Base-by-base conservation (phyloP, 1,140 invertebrate species). In the Drosophila saltans region DNA sequence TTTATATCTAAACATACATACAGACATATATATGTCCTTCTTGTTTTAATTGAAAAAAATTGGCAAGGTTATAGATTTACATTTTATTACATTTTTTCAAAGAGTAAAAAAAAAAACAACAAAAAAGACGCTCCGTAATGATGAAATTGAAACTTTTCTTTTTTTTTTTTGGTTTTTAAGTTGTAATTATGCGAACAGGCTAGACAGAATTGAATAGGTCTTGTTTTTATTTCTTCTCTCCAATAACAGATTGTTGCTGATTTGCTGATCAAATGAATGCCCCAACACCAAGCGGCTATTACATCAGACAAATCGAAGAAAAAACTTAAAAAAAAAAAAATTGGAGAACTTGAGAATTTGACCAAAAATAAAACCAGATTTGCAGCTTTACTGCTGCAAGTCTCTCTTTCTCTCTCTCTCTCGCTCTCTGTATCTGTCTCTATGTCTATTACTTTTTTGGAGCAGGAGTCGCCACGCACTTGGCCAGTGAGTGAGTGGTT, bases 221-320 rank as follows among this genome's bases (percentile, higher is more conserved):
- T 52, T 52, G 45, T 52, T 52, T 52, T 52, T 36, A 1, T 36
- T 36, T 36, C 33, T 7, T 36, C 6, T 4, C 33, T 36, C 6
- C 3, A 36, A 36, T 36, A 36, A 36, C 33, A 36, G 33, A 36
- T 45, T 43, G 11, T 7, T 16, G 43, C 43, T 45, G 43, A 45
- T 80, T 16, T 80, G 68, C 69, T 88, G 83, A 88, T 88, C 89
- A 84, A 86, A 88, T 80, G 83, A 88, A 62, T 71, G 79, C 61
- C 82, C 52, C 75, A 78, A 88, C 71, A 65, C 72, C 58, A 58
- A 58, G 75, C 77, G 56, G 67, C 52, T 89, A 88, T 88, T 88
- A 89, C 84, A 89, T 88, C 84, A 88, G 84, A 75, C 74, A 43
- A 43, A 52, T 52, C 45, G 45, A 26, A 52, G 26, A 7, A 36